A percentile compares a stretch with the other conserved stretches of the same genome.
phyloP scores from a whole-genome alignment of 2,888 invertebrate species.

The Rhyacophila evoluta region DNA sequence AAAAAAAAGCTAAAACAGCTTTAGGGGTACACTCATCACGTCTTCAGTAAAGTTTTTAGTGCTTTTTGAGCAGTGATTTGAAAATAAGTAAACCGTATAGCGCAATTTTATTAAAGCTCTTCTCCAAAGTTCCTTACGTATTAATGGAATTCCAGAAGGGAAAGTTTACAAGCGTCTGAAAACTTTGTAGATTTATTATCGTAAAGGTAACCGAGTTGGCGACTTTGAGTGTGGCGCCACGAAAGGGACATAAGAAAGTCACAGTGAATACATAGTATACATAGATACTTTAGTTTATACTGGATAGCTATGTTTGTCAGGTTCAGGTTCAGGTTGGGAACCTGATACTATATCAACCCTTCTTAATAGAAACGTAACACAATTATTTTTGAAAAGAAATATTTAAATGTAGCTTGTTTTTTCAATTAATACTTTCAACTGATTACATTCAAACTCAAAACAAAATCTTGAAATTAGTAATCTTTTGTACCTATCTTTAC shows the following conservation, averaged over 20 bases:
- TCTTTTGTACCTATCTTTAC: no score
- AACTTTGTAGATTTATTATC: conserved; percentile 14
- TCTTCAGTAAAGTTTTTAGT: background rate
- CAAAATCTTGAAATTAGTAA: no score
- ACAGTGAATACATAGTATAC: background rate
- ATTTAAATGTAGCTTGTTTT: no score
- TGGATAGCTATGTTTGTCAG: no score
- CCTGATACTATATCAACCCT: no score
- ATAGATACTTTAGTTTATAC: no score
- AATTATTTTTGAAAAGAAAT: no score
- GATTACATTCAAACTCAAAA: no score
- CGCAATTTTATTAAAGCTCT: conserved; percentile 1
- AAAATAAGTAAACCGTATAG: background rate
- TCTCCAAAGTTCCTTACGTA: background rate
- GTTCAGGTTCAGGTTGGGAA: no score
- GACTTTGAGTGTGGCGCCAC: background rate
- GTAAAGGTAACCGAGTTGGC: conserved; percentile 16
- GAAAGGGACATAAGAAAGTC: background rate
- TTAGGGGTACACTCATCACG: background rate
- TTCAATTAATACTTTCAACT: no score
- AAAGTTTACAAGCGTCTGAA: conserved; percentile 10
- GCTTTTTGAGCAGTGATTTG: background rate
- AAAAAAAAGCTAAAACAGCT: background rate
- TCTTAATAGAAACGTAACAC: no score
- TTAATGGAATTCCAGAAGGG: background rate